Evolutionary conservation across 2,797 vertebrate species (phyloP), one percentile per base, ranked within the genome.

Genomic region (Acropternis orthonyx): DNA sequence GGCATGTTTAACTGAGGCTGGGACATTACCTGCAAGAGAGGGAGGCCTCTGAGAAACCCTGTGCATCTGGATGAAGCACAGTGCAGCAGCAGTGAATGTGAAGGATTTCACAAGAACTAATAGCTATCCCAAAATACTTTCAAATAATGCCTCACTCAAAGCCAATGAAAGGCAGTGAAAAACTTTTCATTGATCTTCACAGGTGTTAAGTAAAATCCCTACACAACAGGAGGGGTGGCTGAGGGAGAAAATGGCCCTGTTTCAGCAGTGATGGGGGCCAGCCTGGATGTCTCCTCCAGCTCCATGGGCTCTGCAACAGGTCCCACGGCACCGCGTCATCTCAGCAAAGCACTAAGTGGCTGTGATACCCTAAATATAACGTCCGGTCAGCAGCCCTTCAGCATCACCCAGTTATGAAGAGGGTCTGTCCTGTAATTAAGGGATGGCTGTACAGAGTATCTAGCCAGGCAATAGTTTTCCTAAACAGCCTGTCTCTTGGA

Each of bases 401-500:
- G 37, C 3, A 63, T 86, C 77, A 84, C 92, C 46, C 58, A 10
- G 20, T 59, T 19, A 68, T 67, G 14, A 7, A 72, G 20, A 72
- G 52, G 24, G 62, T 15, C 88, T 71, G 63, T 73, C 88, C 59
- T 41, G 67, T 22, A 69, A 88, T 71, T 69, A 71, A 30, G n/a
- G 52, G 56, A 46, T 87, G 44, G 69, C 44, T 79, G 71, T 39
- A 39, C 0, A 0, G 67, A 77, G 67, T 84, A 68, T 32, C 62
- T 79, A 89, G 89, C 37, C 12, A 0, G 78, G 89, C 82, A 68
- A 7, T 41, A 65, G 62, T 56, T 94, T 71, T 74, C 83, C 85
- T 92, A 95, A 97, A 95, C 93, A 95, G 88, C 63, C 89, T 95
- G 94, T 94, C 95, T 95, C 68, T 87, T 10, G 6, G 88, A 83